phyloP scores from a whole-genome alignment of 2,113 vertebrate species.

The Lanius collurio region DNA sequence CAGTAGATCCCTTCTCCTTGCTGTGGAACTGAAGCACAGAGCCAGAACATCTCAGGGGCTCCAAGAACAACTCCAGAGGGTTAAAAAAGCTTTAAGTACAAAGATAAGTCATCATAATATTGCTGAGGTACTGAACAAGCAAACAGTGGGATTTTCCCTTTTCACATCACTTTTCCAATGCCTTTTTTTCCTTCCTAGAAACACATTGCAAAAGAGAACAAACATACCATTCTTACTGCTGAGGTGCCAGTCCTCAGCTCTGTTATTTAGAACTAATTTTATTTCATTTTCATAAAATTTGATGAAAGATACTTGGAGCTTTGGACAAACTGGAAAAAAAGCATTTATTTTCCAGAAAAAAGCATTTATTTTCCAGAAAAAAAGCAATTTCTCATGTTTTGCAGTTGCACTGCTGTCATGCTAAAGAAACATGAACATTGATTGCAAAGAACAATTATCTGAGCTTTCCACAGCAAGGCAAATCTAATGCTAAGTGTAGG shows the following conservation, averaged over 20 bases:
- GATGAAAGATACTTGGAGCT: not conserved
- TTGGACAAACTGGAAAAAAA: not conserved
- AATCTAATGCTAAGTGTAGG: not conserved
- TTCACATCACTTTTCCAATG: not conserved
- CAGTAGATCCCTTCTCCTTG: not conserved
- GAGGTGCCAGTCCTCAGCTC: not conserved
- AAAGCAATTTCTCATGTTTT: too few species aligned
- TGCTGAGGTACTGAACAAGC: not conserved
- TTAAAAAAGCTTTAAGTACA: not conserved
- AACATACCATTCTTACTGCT: not conserved
- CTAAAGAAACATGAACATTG: not conserved
- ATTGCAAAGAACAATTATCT: not conserved
- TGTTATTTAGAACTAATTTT: not conserved
- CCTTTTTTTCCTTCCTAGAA: not conserved
- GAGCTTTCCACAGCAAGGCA: not conserved
- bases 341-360: not conserved
- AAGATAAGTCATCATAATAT: not conserved
- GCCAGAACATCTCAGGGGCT: not conserved
- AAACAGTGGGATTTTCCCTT: not conserved
- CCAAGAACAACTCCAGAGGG: not conserved
- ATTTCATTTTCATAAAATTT: not conserved
- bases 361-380: not conserved
- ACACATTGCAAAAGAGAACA: not conserved
- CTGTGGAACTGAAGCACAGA: not conserved
- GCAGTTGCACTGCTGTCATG: not conserved